These are phyloP conservation scores for Protosalanx chinensis DNA, from an alignment of 2,797 vertebrate species.

Conservation along the genomic window DNA sequence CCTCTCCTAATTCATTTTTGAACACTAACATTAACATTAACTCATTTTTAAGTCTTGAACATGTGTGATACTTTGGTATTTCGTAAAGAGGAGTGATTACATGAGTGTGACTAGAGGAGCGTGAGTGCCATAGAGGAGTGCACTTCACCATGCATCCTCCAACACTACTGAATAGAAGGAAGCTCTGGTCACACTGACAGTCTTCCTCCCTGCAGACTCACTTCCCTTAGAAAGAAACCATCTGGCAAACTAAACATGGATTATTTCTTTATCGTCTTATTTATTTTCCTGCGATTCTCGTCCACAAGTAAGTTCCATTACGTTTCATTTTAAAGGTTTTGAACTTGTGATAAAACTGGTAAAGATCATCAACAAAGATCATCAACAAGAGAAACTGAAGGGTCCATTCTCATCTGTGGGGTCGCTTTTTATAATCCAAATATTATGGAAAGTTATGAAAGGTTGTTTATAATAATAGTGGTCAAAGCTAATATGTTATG, in stretches of 20 bases:
- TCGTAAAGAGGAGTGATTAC: conserved; percentile 65
- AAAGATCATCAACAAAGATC: conserved; percentile 10
- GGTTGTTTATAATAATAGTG: neutral
- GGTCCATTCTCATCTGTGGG: conserved; percentile 22
- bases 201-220: conserved; percentile 81
- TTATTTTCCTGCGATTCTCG: conserved; percentile 69
- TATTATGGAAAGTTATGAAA: neutral
- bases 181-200: conserved; percentile 82
- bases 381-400: conserved; percentile 28
- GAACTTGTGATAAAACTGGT: neutral
- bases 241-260: conserved; percentile 80
- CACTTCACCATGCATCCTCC: conserved; percentile 72
- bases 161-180: conserved; percentile 92
- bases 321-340: neutral
- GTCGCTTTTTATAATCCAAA: neutral
- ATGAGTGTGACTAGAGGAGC: conserved; percentile 69
- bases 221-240: conserved; percentile 80
- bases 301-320: conserved; percentile 75
- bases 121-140: conserved; percentile 67
- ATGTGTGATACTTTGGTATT: conserved; percentile 56
- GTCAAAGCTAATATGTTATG: neutral
- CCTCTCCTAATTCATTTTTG: neutral
- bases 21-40: neutral
- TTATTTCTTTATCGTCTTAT: conserved; percentile 65
- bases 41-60: conserved; percentile 19